Percentiles rank a stretch among this genome's conserved stretches.
phyloP scores from a whole-genome alignment of 2,888 invertebrate species.

The Tenthredo distinguenda region DNA sequence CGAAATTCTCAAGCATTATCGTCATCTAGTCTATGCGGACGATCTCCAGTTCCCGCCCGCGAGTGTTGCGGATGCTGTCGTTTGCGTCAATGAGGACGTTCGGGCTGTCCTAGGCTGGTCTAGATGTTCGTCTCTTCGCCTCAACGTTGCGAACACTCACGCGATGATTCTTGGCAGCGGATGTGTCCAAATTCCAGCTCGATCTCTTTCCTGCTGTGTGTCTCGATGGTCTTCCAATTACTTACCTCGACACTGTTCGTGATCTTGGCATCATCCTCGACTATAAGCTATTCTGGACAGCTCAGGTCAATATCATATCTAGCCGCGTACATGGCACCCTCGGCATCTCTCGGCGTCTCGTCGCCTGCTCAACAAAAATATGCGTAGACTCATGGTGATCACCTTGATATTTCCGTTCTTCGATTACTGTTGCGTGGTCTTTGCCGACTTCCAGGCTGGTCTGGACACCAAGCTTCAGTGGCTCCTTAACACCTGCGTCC shows the following conservation, averaged over 20 bases:
- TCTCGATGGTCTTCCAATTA: background rate
- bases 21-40: constrained; percentile 41
- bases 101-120: constrained; percentile 1
- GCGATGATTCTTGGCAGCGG: constrained; percentile 39
- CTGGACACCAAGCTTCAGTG: background rate
- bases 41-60: constrained; percentile 13
- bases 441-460: too few species aligned
- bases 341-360: too few species aligned
- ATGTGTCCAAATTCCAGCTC: constrained; percentile 10
- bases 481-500: background rate
- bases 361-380: too few species aligned
- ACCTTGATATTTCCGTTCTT: too few species aligned
- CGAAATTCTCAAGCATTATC: background rate
- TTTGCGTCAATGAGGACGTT: background rate
- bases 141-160: background rate
- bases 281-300: constrained; percentile 39
- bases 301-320: background rate
- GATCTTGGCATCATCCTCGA: constrained; percentile 40
- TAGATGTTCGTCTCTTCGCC: background rate
- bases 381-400: too few species aligned
- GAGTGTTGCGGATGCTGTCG: background rate
- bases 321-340: too few species aligned
- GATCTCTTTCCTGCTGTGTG: background rate
- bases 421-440: too few species aligned
- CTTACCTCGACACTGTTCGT: background rate